Evolutionary conservation across 2,888 invertebrate species (phyloP), one percentile per base, ranked within the genome.

Genomic region (Tipula lateralis): DNA sequence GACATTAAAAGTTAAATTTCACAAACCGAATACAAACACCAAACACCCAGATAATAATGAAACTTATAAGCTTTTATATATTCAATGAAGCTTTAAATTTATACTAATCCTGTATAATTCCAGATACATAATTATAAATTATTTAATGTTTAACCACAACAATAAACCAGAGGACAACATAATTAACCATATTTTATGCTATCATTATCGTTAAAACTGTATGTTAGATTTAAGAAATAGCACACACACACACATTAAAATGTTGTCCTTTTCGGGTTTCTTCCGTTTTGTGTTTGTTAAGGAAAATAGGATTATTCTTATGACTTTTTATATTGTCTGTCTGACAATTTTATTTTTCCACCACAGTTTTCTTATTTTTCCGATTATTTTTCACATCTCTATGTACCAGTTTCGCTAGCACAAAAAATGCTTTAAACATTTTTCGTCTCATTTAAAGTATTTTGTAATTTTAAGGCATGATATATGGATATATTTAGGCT

Each of bases 171-270:
- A 24, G 66, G 24, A 66, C 66, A 66, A 9, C 66, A 66, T 66
- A 66, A 66, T 66, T 66, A 66, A 66, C 66, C 66, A 66, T 66
- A 66, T 66, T 66, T 66, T 66, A 66, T 66, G 24, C n/a, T 66
- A 66, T 66, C 24, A 24, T 66, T 66, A 24, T 66, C 66, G 66
- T 66, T 66, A 66, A 66, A 66, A 66, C 12, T 24, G 66, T 66
- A 66, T 66, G 66, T 66, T 66, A 66, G 24, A 66, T 66, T 66
- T 66, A 66, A 66, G 66, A 24, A 66, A 66, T 12, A 44, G 16
- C n/a, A 44, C 44, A 36, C 2, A 44, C n/a, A 44, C 39, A 44
- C 5, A 19, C 50, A 66, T 7, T 24, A 24, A 66, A 66, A 24
- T 66, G 24, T 9, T 66, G 66, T 66, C 66, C 66, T 66, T 66